These are phyloP conservation scores for Choloepus hoffmanni DNA, from an alignment of 2,113 vertebrate genomes.

Conservation along the genomic window DNA sequence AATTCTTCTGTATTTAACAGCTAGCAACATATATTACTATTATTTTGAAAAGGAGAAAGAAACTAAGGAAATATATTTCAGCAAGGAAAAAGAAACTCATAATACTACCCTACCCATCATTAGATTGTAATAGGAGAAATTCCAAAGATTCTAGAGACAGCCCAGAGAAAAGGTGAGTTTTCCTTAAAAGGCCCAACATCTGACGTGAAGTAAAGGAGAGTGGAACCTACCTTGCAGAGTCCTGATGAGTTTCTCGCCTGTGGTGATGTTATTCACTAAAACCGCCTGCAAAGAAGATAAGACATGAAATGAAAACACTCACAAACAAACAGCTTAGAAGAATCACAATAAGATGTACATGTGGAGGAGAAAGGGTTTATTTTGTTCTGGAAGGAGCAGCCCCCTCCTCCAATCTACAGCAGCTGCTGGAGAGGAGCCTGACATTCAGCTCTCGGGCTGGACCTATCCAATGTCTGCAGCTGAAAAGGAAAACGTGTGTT, in stretches of 20 bases:
- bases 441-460: rapidly evolving
- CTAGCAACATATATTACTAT: not conserved
- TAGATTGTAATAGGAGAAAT: not conserved
- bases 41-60: not conserved
- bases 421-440: rapidly evolving
- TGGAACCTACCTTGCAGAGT: constrained; percentile 73
- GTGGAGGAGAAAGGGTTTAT: not conserved
- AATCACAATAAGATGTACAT: rapidly evolving
- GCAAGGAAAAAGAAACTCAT: not conserved
- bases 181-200: not conserved
- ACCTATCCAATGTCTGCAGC: too few relatives aligned
- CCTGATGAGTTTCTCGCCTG: constrained; percentile 66
- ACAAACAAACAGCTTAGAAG: not conserved
- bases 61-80: not conserved
- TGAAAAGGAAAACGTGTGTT: rapidly evolving
- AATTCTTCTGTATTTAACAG: not conserved
- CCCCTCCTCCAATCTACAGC: rapidly evolving
- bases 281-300: constrained; percentile 69
- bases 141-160: not conserved
- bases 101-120: not conserved
- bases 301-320: not conserved
- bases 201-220: too few relatives aligned
- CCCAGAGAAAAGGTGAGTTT: not conserved
- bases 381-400: not conserved
- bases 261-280: constrained; percentile 80